phyloP scores from a whole-genome alignment of 2,888 invertebrate species.

The Amitus sp. region DNA sequence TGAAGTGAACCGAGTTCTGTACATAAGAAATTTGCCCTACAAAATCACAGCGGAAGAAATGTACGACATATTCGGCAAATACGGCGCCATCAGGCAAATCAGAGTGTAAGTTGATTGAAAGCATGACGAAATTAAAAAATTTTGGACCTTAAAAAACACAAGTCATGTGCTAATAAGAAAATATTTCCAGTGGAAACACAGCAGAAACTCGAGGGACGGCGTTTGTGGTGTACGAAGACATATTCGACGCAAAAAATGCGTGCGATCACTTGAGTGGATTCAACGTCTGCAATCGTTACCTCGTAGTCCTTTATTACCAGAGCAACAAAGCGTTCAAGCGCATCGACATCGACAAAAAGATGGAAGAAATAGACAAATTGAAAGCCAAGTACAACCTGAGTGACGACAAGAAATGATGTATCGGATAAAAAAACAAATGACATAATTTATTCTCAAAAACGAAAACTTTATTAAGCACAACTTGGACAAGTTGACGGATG shows the following conservation, averaged over 20 bases:
- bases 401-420: constrained; percentile 51
- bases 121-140: background rate
- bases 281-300: constrained; percentile 97
- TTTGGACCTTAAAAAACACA: no score
- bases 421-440: background rate
- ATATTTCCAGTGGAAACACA: constrained; percentile 96
- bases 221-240: constrained; percentile 99
- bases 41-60: constrained; percentile 99
- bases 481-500: background rate
- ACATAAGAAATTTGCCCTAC: constrained; percentile 96
- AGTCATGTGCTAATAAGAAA: no score
- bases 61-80: constrained; percentile 99
- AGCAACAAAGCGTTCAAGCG: constrained; percentile 96
- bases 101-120: constrained; percentile 80
- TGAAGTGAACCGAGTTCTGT: constrained; percentile 97
- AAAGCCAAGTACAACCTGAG: constrained; percentile 84
- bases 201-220: constrained; percentile 98
- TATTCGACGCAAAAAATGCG: constrained; percentile 99
- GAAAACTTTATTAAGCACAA: background rate
- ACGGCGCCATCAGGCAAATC: constrained; percentile 98
- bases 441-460: constrained; percentile 1
- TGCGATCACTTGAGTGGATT: constrained; percentile 99
- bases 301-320: constrained; percentile 99
- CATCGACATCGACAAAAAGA: constrained; percentile 93
- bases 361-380: constrained; percentile 93